phyloP scores from a whole-genome alignment of 2,797 vertebrate genomes.

The Anguilla marmorata region DNA sequence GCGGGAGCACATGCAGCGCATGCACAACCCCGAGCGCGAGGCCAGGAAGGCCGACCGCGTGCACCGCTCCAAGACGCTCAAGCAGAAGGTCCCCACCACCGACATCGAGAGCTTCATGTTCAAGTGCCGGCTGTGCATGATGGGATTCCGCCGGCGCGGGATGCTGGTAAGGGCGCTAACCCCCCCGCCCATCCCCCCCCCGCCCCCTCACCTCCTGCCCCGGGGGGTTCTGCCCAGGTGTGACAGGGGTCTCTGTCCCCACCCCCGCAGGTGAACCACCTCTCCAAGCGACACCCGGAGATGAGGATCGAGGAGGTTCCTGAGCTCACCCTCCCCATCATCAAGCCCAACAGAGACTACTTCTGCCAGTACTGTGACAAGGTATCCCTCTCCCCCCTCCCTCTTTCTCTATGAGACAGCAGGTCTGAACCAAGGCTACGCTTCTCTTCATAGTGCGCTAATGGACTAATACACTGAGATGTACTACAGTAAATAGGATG shows the following conservation, averaged over 20 bases:
- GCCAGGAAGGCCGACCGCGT: slow-evolving; percentile 93
- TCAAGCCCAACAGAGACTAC: slow-evolving; percentile 99
- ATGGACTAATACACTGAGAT: background rate
- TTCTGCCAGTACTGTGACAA: slow-evolving; percentile 99
- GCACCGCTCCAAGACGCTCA: slow-evolving; percentile 90
- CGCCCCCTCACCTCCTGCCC: background rate
- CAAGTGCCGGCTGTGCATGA: slow-evolving; percentile 97
- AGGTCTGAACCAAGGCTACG: background rate
- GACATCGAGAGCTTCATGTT: slow-evolving; percentile 98
- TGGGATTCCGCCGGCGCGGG: slow-evolving; percentile 95
- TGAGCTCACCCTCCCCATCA: slow-evolving; percentile 94
- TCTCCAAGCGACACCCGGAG: slow-evolving; percentile 97
- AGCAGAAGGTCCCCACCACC: slow-evolving; percentile 87
- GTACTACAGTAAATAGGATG: background rate
- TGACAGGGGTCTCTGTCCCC: background rate
- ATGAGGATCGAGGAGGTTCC: slow-evolving; percentile 98
- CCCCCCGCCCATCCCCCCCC: background rate
- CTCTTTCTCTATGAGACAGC: background rate
- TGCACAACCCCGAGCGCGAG: slow-evolving; percentile 97
- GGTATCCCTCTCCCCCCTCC: slow-evolving; percentile 64
- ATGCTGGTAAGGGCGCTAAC: slow-evolving; percentile 85
- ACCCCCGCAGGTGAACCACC: slow-evolving; percentile 88
- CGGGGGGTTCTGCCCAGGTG: background rate
- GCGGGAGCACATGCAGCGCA: slow-evolving; percentile 97
- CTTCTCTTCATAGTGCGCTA: background rate